A percentile compares a stretch with the other conserved stretches of the same genome.
Conservation (phyloP, 2,797 vertebrate genomes). For the Arctocebus calabarensis region DNA sequence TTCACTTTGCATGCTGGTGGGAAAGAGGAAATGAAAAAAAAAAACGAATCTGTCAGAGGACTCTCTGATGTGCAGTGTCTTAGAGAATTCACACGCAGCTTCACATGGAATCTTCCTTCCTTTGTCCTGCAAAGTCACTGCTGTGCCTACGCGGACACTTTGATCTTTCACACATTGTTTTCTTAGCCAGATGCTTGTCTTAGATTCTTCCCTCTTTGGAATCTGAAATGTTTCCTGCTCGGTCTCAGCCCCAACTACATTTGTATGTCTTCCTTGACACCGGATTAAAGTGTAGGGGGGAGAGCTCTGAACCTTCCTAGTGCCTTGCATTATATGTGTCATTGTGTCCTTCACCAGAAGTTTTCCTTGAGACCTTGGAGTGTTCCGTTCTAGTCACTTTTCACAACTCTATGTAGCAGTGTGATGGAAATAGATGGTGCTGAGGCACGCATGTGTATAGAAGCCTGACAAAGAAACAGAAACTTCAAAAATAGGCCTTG, state of each 20-base stretch:
- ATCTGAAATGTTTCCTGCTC: conserved; percentile 12
- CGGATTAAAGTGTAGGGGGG: not conserved
- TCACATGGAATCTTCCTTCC: not conserved
- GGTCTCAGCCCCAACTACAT: not conserved
- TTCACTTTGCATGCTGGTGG: not conserved
- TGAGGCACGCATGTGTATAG: conserved; percentile 12
- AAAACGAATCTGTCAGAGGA: not conserved
- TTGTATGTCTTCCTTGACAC: conserved; percentile 17
- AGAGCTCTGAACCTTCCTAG: not conserved
- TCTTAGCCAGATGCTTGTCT: not conserved
- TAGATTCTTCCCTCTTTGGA: not conserved
- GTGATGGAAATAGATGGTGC: conserved; percentile 58
- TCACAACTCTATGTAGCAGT: not conserved
- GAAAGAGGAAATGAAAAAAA: not conserved
- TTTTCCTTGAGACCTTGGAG: conserved; percentile 49
- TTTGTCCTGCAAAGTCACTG: conserved; percentile 32
- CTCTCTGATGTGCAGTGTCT: not conserved
- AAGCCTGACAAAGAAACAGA: conserved; percentile 61
- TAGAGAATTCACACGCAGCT: not conserved
- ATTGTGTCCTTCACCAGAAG: not conserved
- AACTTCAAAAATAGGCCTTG: conserved; percentile 37
- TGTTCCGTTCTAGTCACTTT: not conserved
- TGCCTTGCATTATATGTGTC: not conserved
- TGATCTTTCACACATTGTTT: not conserved
- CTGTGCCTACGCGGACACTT: not conserved